phyloP scores from a whole-genome alignment of 2,888 invertebrate species.

The Rhagophthalmus giganteus region DNA sequence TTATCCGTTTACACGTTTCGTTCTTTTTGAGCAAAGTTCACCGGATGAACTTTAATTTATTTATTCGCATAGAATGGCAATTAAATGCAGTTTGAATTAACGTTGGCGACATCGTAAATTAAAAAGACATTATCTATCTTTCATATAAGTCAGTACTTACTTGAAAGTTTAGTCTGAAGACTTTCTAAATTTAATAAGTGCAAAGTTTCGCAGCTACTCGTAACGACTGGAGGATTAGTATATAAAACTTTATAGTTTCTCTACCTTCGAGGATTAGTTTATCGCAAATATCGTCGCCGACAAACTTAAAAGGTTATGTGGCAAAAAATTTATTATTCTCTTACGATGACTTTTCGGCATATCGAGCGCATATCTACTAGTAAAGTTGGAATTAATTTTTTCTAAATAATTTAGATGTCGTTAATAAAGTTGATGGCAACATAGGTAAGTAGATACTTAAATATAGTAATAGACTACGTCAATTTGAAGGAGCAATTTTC shows the following conservation, averaged over 20 bases:
- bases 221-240: not conserved
- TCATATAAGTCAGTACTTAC: conserved; percentile 4
- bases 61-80: not conserved
- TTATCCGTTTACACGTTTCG: not conserved
- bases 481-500: too few species aligned
- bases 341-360: too few species aligned
- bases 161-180: conserved; percentile 3
- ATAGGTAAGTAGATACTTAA: too few species aligned
- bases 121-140: conserved; percentile 23
- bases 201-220: conserved; percentile 4
- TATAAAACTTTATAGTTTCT: not conserved
- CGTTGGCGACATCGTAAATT: conserved; percentile 15
- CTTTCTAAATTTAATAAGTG: conserved; percentile 22
- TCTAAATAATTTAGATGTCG: too few species aligned
- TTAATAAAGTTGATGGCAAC: too few species aligned
- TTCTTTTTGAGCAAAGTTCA: not conserved
- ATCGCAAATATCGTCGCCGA: not conserved
- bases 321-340: not conserved
- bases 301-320: not conserved
- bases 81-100: conserved; percentile 14
- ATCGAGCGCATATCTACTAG: too few species aligned
- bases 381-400: too few species aligned
- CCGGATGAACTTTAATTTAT: not conserved
- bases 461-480: too few species aligned
- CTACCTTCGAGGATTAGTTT: not conserved